Base-by-base conservation (phyloP, 2,797 vertebrate genomes). In the Catharus ustulatus region DNA sequence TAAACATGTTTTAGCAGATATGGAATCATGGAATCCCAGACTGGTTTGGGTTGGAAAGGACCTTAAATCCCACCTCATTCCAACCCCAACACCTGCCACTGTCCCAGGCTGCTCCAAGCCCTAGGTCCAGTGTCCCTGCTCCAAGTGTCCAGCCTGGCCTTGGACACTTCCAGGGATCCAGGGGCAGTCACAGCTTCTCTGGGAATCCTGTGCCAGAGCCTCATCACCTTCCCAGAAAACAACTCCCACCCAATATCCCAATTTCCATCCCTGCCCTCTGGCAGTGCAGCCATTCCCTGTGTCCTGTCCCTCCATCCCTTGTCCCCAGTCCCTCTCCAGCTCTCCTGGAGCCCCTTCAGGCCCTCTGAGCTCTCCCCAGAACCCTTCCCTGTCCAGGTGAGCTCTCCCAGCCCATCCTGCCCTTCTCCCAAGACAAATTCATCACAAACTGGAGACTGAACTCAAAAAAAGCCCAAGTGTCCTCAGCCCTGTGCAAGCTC, bases 321-420 rank as follows among this genome's bases (percentile, higher is more conserved):
- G 59, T 51, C 84, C 66, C 36, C 36, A 38, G 36, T 11, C 36
- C 52, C 85, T 67, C 61, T 46, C 0, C 46, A 59, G 76, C 76
- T 81, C 17, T 67, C 61, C 76, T 66, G 68, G 59, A 80, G 29
- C n/a, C 38, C 51, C 68, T 73, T 38, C 0, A 1, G 11, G 11
- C 3, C 23, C 43, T 79, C 36, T 11, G 9, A 87, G 51, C 0
- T 30, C 6, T 40, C 40, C 2, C 67, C 2, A 1, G n/a, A 51
- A 1, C 45, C 13, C 66, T 45, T n/a, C 1, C n/a, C 4, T 22
- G 23, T 10, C 3, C 58, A 29, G 43, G 38, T 19, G 52, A 67
- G 40, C 61, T 54, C 34, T 32, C 38, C 29, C 61, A 59, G 52
- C n/a, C 74, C 73, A 81, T 23, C 40, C 63, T 82, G 57, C 51